These are phyloP conservation scores for Gasteruption jaculator DNA, from an alignment of 2,888 invertebrate genomes.

Conservation along the genomic window DNA sequence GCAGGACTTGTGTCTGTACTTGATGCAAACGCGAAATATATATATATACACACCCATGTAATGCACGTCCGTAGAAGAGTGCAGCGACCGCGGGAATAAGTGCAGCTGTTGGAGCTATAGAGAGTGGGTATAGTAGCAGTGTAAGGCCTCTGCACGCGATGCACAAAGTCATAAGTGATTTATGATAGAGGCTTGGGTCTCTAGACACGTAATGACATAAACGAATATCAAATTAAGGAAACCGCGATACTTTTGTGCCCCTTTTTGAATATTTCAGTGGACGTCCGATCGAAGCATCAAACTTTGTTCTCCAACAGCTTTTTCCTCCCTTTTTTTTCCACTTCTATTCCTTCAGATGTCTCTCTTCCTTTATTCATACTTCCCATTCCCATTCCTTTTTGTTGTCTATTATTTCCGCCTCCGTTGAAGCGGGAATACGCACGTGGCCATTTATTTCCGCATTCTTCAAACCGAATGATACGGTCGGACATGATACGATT, in stretches of 20 bases:
- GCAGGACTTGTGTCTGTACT: no score
- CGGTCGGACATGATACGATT: background rate
- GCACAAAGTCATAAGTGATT: constrained; percentile 33
- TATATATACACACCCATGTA: no score
- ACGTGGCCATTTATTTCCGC: background rate
- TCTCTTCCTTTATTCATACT: constrained; percentile 10
- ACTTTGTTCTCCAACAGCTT: constrained; percentile 24
- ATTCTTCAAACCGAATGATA: background rate
- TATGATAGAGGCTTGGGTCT: constrained; percentile 31
- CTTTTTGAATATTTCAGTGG: constrained; percentile 29
- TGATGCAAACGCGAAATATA: no score
- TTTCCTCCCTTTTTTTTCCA: no score
- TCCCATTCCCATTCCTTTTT: constrained; percentile 1
- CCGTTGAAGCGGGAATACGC: background rate
- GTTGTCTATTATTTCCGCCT: background rate
- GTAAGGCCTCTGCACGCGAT: constrained; percentile 31
- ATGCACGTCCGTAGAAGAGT: no score
- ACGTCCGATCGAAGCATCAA: constrained; percentile 25
- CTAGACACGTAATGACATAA: constrained; percentile 28
- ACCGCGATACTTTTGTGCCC: constrained; percentile 11
- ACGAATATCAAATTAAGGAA: constrained; percentile 28
- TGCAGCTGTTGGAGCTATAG: constrained; percentile 25
- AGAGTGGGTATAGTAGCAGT: no score
- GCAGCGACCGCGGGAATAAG: constrained; percentile 27
- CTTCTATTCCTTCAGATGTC: constrained; percentile 8